A percentile compares a stretch with the other conserved stretches of the same genome.
Evolutionary conservation across 2,113 vertebrate species (phyloP).

Genomic region (Podilymbus podiceps): DNA sequence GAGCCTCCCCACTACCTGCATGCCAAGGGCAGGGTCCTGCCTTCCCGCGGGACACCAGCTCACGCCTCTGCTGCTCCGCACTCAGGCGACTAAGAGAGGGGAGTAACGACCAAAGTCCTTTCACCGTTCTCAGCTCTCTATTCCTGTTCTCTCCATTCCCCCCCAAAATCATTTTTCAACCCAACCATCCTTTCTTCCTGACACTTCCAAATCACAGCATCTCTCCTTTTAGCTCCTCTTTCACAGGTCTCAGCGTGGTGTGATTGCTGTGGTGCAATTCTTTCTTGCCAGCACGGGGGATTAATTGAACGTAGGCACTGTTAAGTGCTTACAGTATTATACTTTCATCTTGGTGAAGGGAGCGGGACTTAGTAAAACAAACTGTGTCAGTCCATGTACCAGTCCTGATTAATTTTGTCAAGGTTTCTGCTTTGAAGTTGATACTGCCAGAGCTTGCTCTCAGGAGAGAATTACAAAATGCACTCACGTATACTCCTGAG

Average conservation of each 20-base stretch:
- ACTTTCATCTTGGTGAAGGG: constrained; percentile 3
- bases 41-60: background rate
- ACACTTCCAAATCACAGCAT: background rate
- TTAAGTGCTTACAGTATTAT: constrained; percentile 22
- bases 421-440: constrained; percentile 19
- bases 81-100: rapidly evolving
- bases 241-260: background rate
- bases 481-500: constrained; percentile 37
- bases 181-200: background rate
- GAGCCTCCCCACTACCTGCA: background rate
- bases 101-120: background rate
- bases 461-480: background rate
- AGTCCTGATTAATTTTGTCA: constrained; percentile 61
- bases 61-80: background rate
- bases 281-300: background rate
- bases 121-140: background rate
- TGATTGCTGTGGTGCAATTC: background rate
- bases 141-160: background rate
- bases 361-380: constrained; percentile 43
- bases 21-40: background rate
- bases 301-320: background rate
- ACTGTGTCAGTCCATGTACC: constrained; percentile 47
- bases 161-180: background rate
- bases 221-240: background rate
- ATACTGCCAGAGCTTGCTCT: background rate